phyloP scores from a whole-genome alignment of 2,797 vertebrate genomes.

The Iguana delicatissima region DNA sequence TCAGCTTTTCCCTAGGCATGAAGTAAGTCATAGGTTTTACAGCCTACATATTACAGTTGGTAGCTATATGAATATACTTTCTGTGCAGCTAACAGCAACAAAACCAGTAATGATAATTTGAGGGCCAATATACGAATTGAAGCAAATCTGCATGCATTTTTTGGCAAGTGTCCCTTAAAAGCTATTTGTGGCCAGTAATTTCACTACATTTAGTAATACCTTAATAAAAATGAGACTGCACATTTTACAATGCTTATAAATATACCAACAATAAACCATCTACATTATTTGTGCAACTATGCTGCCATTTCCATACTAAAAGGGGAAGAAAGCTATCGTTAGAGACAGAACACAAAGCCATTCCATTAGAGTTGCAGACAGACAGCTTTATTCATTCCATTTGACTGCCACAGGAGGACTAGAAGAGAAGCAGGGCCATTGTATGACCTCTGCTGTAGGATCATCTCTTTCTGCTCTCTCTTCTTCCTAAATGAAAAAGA shows the following conservation, averaged over 20 bases:
- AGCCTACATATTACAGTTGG: not conserved
- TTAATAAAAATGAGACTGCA: constrained; percentile 43
- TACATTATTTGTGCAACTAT: not conserved
- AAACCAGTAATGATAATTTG: constrained; percentile 31
- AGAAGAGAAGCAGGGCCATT: no score
- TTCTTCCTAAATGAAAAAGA: not conserved
- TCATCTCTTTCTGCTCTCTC: not conserved
- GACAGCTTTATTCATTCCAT: not conserved
- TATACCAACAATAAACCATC: not conserved
- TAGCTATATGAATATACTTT: constrained; percentile 16
- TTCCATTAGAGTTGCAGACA: not conserved
- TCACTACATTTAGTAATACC: constrained; percentile 51
- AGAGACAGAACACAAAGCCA: no score
- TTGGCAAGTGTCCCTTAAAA: constrained; percentile 46
- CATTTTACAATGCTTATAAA: constrained; percentile 1
- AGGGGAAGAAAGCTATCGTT: no score
- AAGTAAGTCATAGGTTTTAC: constrained; percentile 10
- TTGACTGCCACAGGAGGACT: not conserved
- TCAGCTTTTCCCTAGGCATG: constrained; percentile 37
- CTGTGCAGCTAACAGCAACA: constrained; percentile 32
- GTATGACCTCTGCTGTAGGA: not conserved
- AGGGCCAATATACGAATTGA: constrained; percentile 13
- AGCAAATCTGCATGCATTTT: not conserved
- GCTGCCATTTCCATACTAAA: not conserved
- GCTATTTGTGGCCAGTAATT: constrained; percentile 25